Evolutionary conservation across 2,113 vertebrate genomes (phyloP), one percentile per base, ranked within the genome.

Genomic region (Formicarius rufipectus): DNA sequence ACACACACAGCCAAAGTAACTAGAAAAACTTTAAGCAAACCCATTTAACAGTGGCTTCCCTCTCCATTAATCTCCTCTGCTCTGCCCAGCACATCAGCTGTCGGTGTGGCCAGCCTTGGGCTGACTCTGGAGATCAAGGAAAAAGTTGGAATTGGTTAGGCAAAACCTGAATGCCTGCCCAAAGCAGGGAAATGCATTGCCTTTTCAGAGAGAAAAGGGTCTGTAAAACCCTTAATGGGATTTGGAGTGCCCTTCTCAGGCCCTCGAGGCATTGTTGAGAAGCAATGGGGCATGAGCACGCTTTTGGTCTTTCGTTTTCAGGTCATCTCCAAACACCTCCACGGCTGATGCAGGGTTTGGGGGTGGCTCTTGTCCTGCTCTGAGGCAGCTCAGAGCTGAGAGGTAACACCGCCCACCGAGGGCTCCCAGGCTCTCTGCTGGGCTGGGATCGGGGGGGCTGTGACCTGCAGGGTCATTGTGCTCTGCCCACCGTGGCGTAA

Each of bases 321-420:
- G 76, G 60, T 89, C 66, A 85, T 56, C 60, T 89, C 47, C 55
- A 91, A 86, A 64, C 59, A 79, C 66, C 83, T 55, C 62, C 89
- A 74, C 55, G 16, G 55, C 62, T 89, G 56, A 55, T 78, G 55
- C 82, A 74, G 67, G 66, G 40, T 78, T 83, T 91, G 88, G 72
- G 84, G 49, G 81, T 86, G 55, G 35, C 76, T 89, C 50, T 91
- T 74, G 66, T 75, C 44, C 71, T 28, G 22, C 73, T 82, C 45
- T 91, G 84, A 80, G 75, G 84, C 88, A 88, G 75, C 88, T 81
- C 67, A 89, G 69, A 69, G 55, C 76, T 49, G 33, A 91, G 91
- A 91, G 84, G 91, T 83, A 64, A 77, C 14, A 4, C 39, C 80
- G 82, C 60, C 28, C 27, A 40, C 40, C 1, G 0, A 21, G 0